These are phyloP conservation scores for Euplagia quadripunctaria DNA, from an alignment of 2,888 invertebrate species.

Conservation along the genomic window DNA sequence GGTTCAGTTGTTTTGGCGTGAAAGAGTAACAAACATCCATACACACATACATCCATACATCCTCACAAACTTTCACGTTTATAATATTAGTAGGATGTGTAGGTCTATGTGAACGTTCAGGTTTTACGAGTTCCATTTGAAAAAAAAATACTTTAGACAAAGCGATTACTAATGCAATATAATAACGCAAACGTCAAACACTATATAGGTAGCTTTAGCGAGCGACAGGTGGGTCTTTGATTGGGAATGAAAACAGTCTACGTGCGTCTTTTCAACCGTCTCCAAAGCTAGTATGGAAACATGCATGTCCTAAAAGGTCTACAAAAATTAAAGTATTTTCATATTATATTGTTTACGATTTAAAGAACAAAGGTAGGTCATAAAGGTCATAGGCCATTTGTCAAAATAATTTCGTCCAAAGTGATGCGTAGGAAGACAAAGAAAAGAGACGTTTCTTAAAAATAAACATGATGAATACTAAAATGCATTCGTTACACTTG, in stretches of 20 bases:
- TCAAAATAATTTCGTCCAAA: conserved; percentile 14
- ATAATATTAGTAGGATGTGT: too few species aligned
- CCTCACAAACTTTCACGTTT: too few species aligned
- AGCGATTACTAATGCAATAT: too few species aligned
- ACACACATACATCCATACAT: too few species aligned
- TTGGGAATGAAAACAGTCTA: too few species aligned
- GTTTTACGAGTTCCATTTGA: not conserved
- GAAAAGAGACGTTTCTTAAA: conserved; percentile 36
- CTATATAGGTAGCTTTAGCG: not conserved
- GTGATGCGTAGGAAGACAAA: conserved; percentile 31
- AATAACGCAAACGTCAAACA: too few species aligned
- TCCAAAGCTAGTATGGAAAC: not conserved
- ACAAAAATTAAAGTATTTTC: not conserved
- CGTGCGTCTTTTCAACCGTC: too few species aligned
- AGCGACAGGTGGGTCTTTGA: not conserved
- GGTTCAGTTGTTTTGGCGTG: too few species aligned
- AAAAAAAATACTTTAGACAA: not conserved
- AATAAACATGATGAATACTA: conserved; percentile 26
- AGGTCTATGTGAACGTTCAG: not conserved
- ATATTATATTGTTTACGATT: not conserved
- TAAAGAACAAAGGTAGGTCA: conserved; percentile 16
- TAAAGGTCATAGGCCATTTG: not conserved
- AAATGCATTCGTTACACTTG: conserved; percentile 3
- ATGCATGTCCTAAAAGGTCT: not conserved
- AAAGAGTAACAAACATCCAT: too few species aligned